Evolutionary conservation across 2,888 invertebrate species (phyloP).

Genomic region (Pseudococcus jackbeardsleyi): DNA sequence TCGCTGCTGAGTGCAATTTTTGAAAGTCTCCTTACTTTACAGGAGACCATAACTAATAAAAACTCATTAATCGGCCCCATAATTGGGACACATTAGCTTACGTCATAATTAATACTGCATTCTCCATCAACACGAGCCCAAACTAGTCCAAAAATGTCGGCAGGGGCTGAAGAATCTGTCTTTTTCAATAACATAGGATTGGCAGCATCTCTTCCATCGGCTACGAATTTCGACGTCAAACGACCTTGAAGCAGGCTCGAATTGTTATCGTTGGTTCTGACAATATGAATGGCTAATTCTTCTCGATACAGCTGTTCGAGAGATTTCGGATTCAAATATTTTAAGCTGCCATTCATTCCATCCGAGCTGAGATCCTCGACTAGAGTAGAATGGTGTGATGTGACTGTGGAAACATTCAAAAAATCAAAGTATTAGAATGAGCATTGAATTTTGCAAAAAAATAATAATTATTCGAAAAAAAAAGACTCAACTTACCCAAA

Average conservation of each 20-base stretch:
- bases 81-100: conserved; percentile 69
- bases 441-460: too few species aligned
- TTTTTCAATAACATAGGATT: conserved; percentile 79
- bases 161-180: conserved; percentile 70
- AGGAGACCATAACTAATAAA: conserved; percentile 46
- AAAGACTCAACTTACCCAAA: conserved; percentile 33
- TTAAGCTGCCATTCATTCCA: conserved; percentile 81
- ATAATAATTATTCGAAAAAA: too few species aligned
- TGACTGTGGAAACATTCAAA: conserved; percentile 42
- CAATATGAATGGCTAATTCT: conserved; percentile 83
- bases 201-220: conserved; percentile 80
- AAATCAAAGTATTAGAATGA: too few species aligned
- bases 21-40: conserved; percentile 64
- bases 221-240: conserved; percentile 78
- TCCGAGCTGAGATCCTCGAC: conserved; percentile 70
- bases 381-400: conserved; percentile 23
- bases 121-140: conserved; percentile 86
- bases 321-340: conserved; percentile 83
- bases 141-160: conserved; percentile 80
- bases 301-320: conserved; percentile 87
- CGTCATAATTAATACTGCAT: conserved; percentile 86
- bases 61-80: too few species aligned
- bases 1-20: conserved; percentile 64
- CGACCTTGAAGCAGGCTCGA: conserved; percentile 77
- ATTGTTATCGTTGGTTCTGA: conserved; percentile 67